Conservation (phyloP, 2,113 vertebrate species). For the Sander vitreus region DNA sequence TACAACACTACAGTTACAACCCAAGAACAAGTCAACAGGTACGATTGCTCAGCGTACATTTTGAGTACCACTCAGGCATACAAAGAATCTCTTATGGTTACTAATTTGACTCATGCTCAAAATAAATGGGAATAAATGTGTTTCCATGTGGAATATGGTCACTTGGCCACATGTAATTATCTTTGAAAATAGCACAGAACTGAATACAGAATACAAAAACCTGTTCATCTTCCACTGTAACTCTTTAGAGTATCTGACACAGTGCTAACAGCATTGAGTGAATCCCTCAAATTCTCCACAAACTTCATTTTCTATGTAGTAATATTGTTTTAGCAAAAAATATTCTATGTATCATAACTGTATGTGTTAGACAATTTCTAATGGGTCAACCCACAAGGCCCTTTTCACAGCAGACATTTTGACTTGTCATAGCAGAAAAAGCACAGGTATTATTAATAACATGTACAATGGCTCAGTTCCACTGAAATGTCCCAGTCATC, state of each 20-base stretch:
- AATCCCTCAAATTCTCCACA: neutral
- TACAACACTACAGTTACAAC: neutral
- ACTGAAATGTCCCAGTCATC: too few relatives aligned
- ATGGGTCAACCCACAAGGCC: too few relatives aligned
- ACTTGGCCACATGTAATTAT: slow-evolving; percentile 55
- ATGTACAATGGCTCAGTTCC: too few relatives aligned
- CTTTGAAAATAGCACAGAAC: slow-evolving; percentile 48
- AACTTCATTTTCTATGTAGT: neutral
- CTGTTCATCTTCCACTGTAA: slow-evolving; percentile 1
- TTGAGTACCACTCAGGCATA: slow-evolving; percentile 14
- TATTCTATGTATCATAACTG: neutral
- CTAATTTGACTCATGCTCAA: slow-evolving; percentile 59
- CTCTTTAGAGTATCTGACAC: neutral
- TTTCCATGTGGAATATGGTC: slow-evolving; percentile 49
- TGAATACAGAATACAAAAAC: slow-evolving; percentile 14
- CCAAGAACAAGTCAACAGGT: slow-evolving; percentile 11
- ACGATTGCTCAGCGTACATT: neutral
- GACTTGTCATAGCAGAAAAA: neutral
- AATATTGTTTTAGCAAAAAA: neutral
- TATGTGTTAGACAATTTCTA: neutral
- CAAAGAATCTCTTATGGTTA: slow-evolving; percentile 51
- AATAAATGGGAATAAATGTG: slow-evolving; percentile 56
- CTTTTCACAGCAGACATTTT: neutral
- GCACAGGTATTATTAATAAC: neutral
- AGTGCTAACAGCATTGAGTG: neutral